Base-by-base conservation (phyloP, 2,797 vertebrate genomes). In the Megalops cyprinoides region DNA sequence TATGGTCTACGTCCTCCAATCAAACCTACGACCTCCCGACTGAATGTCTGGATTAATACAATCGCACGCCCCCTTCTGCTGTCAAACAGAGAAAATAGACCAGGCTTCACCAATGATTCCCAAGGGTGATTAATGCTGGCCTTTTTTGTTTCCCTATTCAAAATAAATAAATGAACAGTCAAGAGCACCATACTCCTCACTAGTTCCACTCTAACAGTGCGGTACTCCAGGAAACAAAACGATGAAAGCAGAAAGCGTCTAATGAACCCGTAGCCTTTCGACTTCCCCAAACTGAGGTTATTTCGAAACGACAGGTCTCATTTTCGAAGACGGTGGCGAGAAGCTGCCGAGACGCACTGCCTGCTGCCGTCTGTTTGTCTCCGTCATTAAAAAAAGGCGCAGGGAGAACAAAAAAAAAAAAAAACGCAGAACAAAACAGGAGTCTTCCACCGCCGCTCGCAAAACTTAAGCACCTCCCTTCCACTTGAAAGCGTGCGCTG, bases 401-500 rank as follows among this genome's bases (percentile, higher is more conserved):
- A 2, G 8, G 4, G 44, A 46, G 14, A 15, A 49, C 23, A 46
- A 48, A 78, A 28, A 25, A 15, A 28, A 25, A 15, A 4, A 12
- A 20, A n/a, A n/a, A n/a, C n/a, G n/a, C n/a, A n/a, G 58, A 34
- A 77, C 90, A 88, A 90, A 87, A 91, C 58, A 85, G 48, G 65
- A 79, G 51, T 56, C 76, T 87, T 79, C 88, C 79, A 85, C 86
- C 85, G 84, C 65, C 82, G 80, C 84, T 88, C 82, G 48, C 42
- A 87, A 87, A 78, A 89, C 88, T n/a, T 83, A 84, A 75, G 82
- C 85, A 83, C 85, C 83, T 88, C 60, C n/a, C 82, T 87, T 79
- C 84, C 84, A 88, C 91, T 91, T 92, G 86, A 91, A 91, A 90
- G 89, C 3, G 4, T 31, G 10, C 14, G 81, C 79, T 81, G 81